These are phyloP conservation scores for Lophotriccus pileatus DNA, from an alignment of 2,797 vertebrate genomes.

Conservation along the genomic window DNA sequence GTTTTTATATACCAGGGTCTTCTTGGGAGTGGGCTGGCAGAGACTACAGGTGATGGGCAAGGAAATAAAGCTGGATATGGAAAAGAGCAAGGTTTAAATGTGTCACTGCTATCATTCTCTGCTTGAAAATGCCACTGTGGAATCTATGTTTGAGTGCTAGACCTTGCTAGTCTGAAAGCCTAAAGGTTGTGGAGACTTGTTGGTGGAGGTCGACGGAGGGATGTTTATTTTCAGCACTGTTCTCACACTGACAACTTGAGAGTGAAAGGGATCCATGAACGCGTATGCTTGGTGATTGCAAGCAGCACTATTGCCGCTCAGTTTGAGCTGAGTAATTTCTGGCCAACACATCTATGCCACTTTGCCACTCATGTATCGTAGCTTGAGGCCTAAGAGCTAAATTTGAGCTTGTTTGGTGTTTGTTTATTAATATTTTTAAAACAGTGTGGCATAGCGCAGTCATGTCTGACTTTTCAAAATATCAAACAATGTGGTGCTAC, in stretches of 20 bases:
- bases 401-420: constrained; percentile 22
- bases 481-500: neutral
- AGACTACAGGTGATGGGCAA: neutral
- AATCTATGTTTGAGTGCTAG: neutral
- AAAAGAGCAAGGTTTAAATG: constrained; percentile 13
- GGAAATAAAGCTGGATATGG: neutral
- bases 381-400: constrained; percentile 43
- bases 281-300: constrained; percentile 9
- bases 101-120: neutral
- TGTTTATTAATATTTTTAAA: constrained; percentile 56
- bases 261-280: neutral
- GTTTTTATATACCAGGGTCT: neutral
- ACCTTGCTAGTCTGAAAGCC: constrained; percentile 35
- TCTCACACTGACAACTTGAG: constrained; percentile 36
- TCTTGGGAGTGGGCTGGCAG: neutral
- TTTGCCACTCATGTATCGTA: neutral
- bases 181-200: neutral
- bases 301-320: constrained; percentile 11
- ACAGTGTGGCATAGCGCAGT: neutral
- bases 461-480: constrained; percentile 13
- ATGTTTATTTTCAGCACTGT: constrained; percentile 61
- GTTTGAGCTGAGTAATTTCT: constrained; percentile 11
- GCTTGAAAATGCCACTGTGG: constrained; percentile 4
- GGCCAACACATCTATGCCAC: constrained; percentile 25
- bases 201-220: neutral